Base-by-base conservation (phyloP, 2,888 invertebrate genomes). In the Thalpophila matura region DNA sequence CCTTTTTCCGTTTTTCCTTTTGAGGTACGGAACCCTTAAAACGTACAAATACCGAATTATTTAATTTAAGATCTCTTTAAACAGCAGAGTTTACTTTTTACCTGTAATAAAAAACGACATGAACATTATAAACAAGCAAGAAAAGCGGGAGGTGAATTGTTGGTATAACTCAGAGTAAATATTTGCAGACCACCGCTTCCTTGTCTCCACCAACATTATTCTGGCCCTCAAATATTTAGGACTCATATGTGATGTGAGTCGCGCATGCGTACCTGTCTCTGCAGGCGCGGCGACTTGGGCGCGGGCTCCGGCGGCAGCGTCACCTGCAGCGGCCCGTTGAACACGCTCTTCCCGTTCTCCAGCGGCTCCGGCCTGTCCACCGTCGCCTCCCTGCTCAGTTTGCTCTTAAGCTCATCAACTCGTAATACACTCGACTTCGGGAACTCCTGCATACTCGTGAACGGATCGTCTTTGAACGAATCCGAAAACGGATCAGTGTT, bases 321-420 rank as follows among this genome's bases (percentile, higher is more conserved):
- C 43, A 97, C 97, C 78, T 97, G 97, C 64, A 97, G 92, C 35
- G 97, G 96, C 2, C 97, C 96, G 86, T 96, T 96, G 81, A 96
- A 96, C 56, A 95, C 94, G 61, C 87, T 94, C 81, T 86, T 89
- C 38, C 88, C 89, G 27, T 81, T 89, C 61, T 77, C 73, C 49
- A 76, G 74, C 63, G 55, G 74, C 73, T 86, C 89, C 54, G 80
- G 7, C 37, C 47, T 71, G 18, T 86, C 87, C 51, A 58, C 60
- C 16, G 78, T 68, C 73, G 70, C 53, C 31, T 89, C 91, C 75
- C 82, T 84, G 60, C 71, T 80, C 56, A 83, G 75, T 74, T 84
- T 87, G 60, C 81, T 80, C 83, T 89, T 91, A 58, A 79, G 54
- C 68, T 91, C 89, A 59, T 89, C 93, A 80, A 70, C 80, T 67